Conservation (phyloP, 2,113 vertebrate species). For the Strix uralensis region DNA sequence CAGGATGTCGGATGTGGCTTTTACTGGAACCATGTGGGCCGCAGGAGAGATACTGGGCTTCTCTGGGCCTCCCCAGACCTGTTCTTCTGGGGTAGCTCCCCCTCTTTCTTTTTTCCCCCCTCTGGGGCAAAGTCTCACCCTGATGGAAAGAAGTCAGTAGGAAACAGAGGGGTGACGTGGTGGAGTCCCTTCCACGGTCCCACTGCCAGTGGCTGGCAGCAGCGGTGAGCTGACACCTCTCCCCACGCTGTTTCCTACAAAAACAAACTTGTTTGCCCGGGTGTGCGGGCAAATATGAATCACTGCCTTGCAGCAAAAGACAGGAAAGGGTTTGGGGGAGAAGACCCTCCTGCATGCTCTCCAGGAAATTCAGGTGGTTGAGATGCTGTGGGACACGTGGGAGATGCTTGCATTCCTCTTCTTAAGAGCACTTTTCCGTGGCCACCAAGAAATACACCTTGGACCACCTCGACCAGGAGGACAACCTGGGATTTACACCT, state of each 20-base stretch:
- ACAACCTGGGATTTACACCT: background rate
- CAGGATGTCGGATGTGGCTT: background rate
- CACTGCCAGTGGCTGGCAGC: no score
- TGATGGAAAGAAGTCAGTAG: background rate
- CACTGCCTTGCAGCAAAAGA: background rate
- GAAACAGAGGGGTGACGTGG: background rate
- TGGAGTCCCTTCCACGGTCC: background rate
- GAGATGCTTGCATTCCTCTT: background rate
- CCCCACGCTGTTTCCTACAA: background rate
- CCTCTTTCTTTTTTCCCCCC: no score
- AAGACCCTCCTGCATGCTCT: rapidly evolving
- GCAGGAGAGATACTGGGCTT: background rate
- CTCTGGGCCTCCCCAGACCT: background rate
- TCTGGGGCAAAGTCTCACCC: background rate
- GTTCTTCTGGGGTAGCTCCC: background rate
- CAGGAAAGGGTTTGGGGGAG: background rate
- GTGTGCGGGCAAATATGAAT: background rate
- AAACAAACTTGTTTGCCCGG: background rate
- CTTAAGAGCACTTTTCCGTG: background rate
- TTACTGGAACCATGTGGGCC: rapidly evolving
- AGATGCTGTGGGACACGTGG: rapidly evolving
- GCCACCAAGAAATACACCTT: background rate
- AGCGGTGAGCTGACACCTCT: background rate
- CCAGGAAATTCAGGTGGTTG: background rate
- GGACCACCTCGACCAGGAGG: background rate